A percentile compares a stretch with the other conserved stretches of the same genome.
phyloP scores from a whole-genome alignment of 35 echinoderm and acorn worm genomes.

The Strongylocentrotus purpuratus region DNA sequence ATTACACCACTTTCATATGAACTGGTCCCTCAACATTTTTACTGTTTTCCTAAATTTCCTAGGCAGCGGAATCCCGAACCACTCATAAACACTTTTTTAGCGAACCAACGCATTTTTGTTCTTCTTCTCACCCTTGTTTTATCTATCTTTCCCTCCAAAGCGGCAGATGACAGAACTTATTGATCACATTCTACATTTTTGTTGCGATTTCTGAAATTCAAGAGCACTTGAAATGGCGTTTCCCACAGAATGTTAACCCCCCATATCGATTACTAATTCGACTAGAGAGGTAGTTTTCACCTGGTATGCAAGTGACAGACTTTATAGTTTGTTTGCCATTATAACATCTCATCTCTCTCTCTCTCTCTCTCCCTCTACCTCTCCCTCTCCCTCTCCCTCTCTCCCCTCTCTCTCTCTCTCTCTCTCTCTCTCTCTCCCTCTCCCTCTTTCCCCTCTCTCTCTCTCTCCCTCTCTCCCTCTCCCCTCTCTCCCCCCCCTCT shows the following conservation, averaged over 20 bases:
- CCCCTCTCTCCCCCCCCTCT: too few species aligned
- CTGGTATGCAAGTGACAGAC: background rate
- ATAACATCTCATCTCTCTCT: background rate
- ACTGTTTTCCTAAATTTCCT: background rate
- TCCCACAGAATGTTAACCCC: slow-evolving; percentile 28
- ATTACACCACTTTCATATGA: background rate
- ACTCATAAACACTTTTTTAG: background rate
- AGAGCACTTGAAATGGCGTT: slow-evolving; percentile 20
- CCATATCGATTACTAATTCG: slow-evolving; percentile 39
- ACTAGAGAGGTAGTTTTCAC: background rate
- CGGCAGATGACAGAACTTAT: slow-evolving; percentile 28
- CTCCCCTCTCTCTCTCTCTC: background rate
- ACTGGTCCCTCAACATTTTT: background rate
- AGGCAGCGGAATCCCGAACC: background rate
- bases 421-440: background rate
- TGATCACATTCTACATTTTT: background rate
- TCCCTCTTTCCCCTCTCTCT: too few species aligned
- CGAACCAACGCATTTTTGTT: background rate
- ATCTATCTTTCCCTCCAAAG: background rate
- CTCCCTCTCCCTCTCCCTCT: background rate
- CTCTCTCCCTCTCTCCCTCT: too few species aligned
- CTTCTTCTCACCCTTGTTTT: background rate
- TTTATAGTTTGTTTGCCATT: background rate
- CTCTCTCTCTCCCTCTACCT: background rate
- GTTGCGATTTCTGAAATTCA: slow-evolving; percentile 19